These are phyloP conservation scores for Aphelenchoides bicaudatus DNA, from an alignment of 2,888 invertebrate species.

Conservation along the genomic window DNA sequence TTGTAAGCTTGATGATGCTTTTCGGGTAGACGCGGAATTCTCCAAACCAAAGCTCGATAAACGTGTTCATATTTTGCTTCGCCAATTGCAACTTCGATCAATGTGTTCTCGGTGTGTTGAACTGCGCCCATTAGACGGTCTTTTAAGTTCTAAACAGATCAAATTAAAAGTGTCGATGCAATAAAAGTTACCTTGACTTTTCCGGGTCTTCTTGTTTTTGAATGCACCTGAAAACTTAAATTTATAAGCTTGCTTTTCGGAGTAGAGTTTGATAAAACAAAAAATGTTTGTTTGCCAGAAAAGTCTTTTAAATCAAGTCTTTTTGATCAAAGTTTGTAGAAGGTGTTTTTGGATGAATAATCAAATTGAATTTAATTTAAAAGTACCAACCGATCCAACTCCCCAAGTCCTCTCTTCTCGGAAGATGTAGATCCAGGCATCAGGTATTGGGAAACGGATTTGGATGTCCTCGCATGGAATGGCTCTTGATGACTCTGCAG, in stretches of 20 bases:
- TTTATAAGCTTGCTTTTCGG: too few species aligned
- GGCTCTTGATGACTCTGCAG: constrained; percentile 87
- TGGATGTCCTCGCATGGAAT: constrained; percentile 91
- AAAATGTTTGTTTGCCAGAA: too few species aligned
- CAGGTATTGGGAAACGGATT: constrained; percentile 87
- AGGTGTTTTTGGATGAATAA: too few species aligned
- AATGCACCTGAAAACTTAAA: too few species aligned
- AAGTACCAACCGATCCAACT: too few species aligned
- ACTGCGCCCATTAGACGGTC: constrained; percentile 71
- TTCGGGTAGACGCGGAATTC: constrained; percentile 92
- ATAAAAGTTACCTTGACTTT: constrained; percentile 64
- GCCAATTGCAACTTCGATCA: constrained; percentile 90
- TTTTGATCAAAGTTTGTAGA: too few species aligned
- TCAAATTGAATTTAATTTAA: too few species aligned
- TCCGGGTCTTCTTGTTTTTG: constrained; percentile 69
- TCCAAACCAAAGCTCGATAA: constrained; percentile 89
- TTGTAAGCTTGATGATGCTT: constrained; percentile 99
- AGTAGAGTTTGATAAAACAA: too few species aligned
- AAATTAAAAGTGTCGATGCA: constrained; percentile 2
- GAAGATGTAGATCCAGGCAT: constrained; percentile 98
- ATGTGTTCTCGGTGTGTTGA: constrained; percentile 80
- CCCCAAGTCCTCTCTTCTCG: constrained; percentile 85
- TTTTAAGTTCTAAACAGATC: constrained; percentile 53
- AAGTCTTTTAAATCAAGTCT: too few species aligned
- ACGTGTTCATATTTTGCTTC: constrained; percentile 97